A percentile compares a stretch with the other conserved stretches of the same genome.
phyloP scores from a whole-genome alignment of 2,888 invertebrate genomes.

The Caenorhabditis macrosperma region DNA sequence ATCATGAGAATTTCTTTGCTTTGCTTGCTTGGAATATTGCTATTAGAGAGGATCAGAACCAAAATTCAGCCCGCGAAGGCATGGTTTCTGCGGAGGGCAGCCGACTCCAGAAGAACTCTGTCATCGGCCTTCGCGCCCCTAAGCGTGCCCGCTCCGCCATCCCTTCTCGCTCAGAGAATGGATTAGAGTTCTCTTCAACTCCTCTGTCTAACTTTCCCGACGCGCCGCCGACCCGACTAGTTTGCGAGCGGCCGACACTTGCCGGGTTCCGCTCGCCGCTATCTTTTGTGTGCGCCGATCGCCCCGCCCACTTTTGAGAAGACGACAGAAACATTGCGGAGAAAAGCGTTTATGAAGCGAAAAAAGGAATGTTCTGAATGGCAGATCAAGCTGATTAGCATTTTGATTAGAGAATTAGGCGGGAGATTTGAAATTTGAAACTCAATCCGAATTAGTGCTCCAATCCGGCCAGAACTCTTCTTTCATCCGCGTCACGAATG shows the following conservation, averaged over 20 bases:
- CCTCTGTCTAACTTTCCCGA: slow-evolving; percentile 33
- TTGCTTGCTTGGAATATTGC: not conserved
- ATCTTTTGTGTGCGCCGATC: not conserved
- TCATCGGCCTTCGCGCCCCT: slow-evolving; percentile 29
- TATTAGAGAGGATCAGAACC: slow-evolving; percentile 62
- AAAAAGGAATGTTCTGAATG: not conserved
- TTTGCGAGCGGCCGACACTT: slow-evolving; percentile 25
- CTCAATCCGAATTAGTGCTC: slow-evolving; percentile 52
- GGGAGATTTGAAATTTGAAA: not conserved
- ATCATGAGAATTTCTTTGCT: not conserved
- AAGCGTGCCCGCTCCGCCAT: slow-evolving; percentile 50
- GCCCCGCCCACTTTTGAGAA: slow-evolving; percentile 19
- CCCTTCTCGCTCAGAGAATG: slow-evolving; percentile 42
- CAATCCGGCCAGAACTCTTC: slow-evolving; percentile 66
- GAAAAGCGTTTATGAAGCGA: not conserved
- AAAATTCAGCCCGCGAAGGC: slow-evolving; percentile 59
- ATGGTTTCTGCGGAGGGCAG: slow-evolving; percentile 47
- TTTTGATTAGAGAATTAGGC: not conserved
- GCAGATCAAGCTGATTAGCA: slow-evolving; percentile 16
- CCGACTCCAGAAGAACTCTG: slow-evolving; percentile 48
- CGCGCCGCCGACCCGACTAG: not conserved
- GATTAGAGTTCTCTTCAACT: slow-evolving; percentile 42
- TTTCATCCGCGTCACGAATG: slow-evolving; percentile 59
- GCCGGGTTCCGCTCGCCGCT: slow-evolving; percentile 34
- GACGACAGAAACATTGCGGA: not conserved